Conservation (phyloP, 2,888 invertebrate genomes). For the Ganaspis brasiliensis region DNA sequence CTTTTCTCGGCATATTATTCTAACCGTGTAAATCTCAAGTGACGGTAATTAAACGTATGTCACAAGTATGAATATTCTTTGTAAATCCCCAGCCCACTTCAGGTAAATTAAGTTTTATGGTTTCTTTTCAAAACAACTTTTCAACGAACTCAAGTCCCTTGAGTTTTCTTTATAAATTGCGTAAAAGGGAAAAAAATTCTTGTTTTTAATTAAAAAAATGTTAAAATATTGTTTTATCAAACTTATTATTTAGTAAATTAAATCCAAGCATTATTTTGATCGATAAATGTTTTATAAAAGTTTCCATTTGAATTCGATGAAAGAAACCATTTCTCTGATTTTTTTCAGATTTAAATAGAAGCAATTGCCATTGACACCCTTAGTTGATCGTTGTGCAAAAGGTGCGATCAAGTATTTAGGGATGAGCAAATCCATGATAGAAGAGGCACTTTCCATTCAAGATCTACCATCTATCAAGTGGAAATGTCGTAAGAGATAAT, state of each 20-base stretch:
- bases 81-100: background rate
- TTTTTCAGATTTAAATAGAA: background rate
- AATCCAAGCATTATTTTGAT: too few relatives aligned
- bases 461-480: conserved; percentile 20
- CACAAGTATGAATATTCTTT: conserved; percentile 32
- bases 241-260: too few relatives aligned
- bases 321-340: conserved; percentile 1
- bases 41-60: conserved; percentile 48
- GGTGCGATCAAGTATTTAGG: conserved; percentile 16
- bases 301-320: background rate
- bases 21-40: conserved; percentile 51
- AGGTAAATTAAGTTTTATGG: conserved; percentile 1
- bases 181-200: background rate
- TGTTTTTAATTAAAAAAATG: too few relatives aligned
- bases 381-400: conserved; percentile 2
- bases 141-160: background rate
- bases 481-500: conserved; percentile 24
- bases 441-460: conserved; percentile 14
- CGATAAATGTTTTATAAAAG: too few relatives aligned
- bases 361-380: conserved; percentile 25
- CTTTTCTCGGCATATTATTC: conserved; percentile 46
- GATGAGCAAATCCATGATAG: conserved; percentile 14
- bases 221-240: too few relatives aligned
- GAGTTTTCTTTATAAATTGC: background rate
- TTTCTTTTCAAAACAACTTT: background rate